Evolutionary conservation across 2,888 invertebrate species (phyloP), one percentile per base, ranked within the genome.

Genomic region (Oegoconia quadripuncta): DNA sequence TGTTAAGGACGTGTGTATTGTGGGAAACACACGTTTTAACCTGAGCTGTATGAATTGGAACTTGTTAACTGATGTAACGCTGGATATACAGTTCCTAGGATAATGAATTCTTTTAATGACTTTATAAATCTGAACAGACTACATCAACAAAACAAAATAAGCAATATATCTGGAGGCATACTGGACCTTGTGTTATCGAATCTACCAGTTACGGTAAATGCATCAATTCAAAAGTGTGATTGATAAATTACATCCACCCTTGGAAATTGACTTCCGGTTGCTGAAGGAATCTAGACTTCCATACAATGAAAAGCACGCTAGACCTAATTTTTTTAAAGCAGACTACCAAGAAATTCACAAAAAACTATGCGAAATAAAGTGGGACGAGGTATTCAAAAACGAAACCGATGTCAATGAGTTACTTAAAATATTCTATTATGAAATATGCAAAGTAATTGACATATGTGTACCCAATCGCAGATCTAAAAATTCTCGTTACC

Each of bases 11-110:
- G n/a, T n/a, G n/a, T n/a, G n/a, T n/a, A n/a, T n/a, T n/a, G n/a
- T n/a, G n/a, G n/a, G n/a, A n/a, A n/a, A n/a, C n/a, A 17, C 26
- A 20, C 22, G 30, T 26, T 43, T 43, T 15, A 43, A 43, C 25
- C 30, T 43, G 17, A 22, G 34, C 6, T 11, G 5, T 3, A 31
- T 43, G 12, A 16, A 43, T 12, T 39, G 43, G 43, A 34, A 8
- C 28, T 13, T 5, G 28, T 28, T 3, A 28, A 28, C 14, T 3
- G 6, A 3, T 28, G 13, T 12, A 13, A n/a, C n/a, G n/a, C n/a
- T 13, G 14, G 9, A 4, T 28, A 28, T 14, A 3, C 3, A n/a
- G n/a, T 16, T 3, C 33, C 34, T 1, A 12, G 16, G 26, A 4
- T 16, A 3, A 6, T 18, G 25, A 18, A 37, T 6, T 1, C 28